These are phyloP conservation scores for Labroides dimidiatus DNA, from an alignment of 2,797 vertebrate species.

Conservation along the genomic window DNA sequence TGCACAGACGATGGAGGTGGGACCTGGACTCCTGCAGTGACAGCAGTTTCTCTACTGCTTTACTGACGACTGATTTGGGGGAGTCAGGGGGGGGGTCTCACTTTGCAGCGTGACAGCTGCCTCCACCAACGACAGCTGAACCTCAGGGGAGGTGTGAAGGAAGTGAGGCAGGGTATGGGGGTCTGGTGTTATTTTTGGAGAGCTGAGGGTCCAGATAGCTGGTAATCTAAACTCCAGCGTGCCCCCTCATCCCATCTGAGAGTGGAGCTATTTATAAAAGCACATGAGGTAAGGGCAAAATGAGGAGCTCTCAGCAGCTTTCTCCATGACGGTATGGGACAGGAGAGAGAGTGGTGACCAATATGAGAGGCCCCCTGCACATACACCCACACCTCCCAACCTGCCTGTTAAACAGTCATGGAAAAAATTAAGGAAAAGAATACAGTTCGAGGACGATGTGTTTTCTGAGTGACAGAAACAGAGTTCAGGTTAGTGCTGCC, in stretches of 20 bases:
- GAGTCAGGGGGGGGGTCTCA: slow-evolving; percentile 43
- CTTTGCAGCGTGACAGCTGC: slow-evolving; percentile 79
- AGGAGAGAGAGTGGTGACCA: slow-evolving; percentile 64
- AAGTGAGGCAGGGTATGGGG: slow-evolving; percentile 29
- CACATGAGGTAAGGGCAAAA: slow-evolving; percentile 80
- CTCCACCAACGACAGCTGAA: slow-evolving; percentile 82
- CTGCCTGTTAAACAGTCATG: too few relatives aligned
- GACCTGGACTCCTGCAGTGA: slow-evolving; percentile 29
- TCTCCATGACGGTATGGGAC: slow-evolving; percentile 47
- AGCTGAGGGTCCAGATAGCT: slow-evolving; percentile 74
- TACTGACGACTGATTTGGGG: slow-evolving; percentile 19
- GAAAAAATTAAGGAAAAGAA: background rate
- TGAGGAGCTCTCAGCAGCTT: slow-evolving; percentile 80
- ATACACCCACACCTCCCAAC: slow-evolving; percentile 12
- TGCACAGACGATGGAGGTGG: background rate
- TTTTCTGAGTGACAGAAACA: slow-evolving; percentile 18
- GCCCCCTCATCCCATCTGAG: slow-evolving; percentile 61
- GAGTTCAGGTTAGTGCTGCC: slow-evolving; percentile 8
- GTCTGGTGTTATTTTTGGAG: slow-evolving; percentile 77
- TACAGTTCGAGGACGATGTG: too few relatives aligned
- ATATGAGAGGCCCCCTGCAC: slow-evolving; percentile 40
- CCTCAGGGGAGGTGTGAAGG: slow-evolving; percentile 51
- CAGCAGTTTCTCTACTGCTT: slow-evolving; percentile 56
- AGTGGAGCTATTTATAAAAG: slow-evolving; percentile 81
- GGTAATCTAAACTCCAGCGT: slow-evolving; percentile 82